These are phyloP conservation scores for Incurvaria masculella DNA, from an alignment of 2,888 invertebrate species.

Conservation along the genomic window DNA sequence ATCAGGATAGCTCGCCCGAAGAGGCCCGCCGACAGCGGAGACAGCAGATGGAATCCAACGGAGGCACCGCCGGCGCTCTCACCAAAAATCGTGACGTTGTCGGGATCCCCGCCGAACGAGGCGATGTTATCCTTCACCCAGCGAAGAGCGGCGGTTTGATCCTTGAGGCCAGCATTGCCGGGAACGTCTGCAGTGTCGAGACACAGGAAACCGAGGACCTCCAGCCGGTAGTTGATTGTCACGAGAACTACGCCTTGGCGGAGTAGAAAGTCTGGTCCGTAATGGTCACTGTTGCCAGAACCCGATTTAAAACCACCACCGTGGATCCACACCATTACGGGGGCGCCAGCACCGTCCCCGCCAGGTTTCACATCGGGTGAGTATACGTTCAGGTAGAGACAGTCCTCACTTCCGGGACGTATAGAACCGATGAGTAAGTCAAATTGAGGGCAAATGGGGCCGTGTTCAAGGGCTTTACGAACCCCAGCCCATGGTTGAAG, in stretches of 20 bases:
- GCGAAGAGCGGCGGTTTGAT: conserved; percentile 38
- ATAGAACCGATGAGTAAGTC: conserved; percentile 21
- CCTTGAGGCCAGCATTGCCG: conserved; percentile 47
- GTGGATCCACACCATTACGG: conserved; percentile 32
- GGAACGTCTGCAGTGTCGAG: conserved; percentile 38
- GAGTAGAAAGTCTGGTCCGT: conserved; percentile 38
- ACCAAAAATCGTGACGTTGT: not conserved
- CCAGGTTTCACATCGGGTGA: conserved; percentile 21
- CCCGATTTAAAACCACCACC: conserved; percentile 32
- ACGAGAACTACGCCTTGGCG: conserved; percentile 34
- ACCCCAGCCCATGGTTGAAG: conserved; percentile 28
- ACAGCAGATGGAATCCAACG: not conserved
- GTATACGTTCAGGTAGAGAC: conserved; percentile 30
- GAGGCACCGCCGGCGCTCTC: not conserved
- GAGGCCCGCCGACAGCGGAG: not conserved
- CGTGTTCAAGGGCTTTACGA: conserved; percentile 26
- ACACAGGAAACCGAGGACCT: conserved; percentile 35
- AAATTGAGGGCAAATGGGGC: conserved; percentile 24
- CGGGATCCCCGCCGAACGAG: not conserved
- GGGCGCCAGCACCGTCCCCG: conserved; percentile 15
- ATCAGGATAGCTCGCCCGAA: not conserved
- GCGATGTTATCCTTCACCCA: conserved; percentile 39
- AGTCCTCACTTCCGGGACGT: conserved; percentile 26
- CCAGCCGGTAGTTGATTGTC: conserved; percentile 41
- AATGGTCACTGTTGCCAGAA: conserved; percentile 28